These are phyloP conservation scores for Rhea pennata DNA, from an alignment of 2,113 vertebrate genomes.

Conservation along the genomic window DNA sequence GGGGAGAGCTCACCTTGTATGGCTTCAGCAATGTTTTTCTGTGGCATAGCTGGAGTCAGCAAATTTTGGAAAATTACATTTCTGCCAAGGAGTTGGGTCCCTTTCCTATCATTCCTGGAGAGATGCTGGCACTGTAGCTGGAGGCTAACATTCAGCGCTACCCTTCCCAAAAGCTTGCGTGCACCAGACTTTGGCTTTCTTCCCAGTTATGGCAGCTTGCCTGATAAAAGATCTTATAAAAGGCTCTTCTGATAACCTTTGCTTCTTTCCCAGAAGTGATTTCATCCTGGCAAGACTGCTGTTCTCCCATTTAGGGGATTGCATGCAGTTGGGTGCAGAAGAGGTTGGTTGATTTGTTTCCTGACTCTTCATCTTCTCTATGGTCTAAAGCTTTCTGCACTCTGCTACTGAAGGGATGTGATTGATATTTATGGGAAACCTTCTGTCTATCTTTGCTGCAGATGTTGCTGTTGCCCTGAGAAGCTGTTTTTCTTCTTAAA, in stretches of 20 bases:
- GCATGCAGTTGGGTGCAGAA: neutral
- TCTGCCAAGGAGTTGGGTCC: rapidly evolving
- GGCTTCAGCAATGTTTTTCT: neutral
- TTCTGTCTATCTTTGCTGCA: neutral
- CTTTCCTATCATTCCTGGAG: neutral
- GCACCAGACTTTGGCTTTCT: neutral
- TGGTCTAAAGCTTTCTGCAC: neutral
- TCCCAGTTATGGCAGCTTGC: neutral
- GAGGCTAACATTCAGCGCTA: neutral
- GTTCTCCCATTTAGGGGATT: neutral
- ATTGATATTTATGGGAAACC: neutral
- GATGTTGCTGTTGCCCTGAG: neutral
- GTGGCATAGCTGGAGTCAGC: neutral
- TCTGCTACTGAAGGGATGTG: neutral
- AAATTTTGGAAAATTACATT: neutral
- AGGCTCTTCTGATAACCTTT: neutral
- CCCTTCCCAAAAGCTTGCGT: neutral
- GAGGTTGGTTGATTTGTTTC: neutral
- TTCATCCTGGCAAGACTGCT: neutral
- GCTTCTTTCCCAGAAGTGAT: neutral
- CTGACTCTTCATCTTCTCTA: neutral
- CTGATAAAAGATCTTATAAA: neutral
- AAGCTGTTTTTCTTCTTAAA: neutral
- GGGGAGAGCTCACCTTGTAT: neutral
- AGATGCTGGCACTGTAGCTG: neutral